A percentile compares a stretch with the other conserved stretches of the same genome.
Evolutionary conservation across 2,888 invertebrate species (phyloP).

Genomic region (Eristalis pertinax): DNA sequence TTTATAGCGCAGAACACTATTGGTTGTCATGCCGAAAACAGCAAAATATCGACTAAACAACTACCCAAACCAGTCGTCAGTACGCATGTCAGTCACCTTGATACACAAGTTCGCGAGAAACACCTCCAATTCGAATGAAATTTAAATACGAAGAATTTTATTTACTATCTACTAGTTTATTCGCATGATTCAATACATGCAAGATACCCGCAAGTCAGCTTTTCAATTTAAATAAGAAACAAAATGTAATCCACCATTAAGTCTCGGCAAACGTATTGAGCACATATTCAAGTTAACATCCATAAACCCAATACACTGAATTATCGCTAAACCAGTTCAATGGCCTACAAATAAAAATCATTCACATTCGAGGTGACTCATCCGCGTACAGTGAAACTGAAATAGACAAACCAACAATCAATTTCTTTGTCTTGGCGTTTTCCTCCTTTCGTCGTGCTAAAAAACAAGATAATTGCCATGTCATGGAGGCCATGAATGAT

Average conservation of each 20-base stretch:
- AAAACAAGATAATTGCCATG: constrained; percentile 20
- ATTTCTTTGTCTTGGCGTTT: constrained; percentile 8
- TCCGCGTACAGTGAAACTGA: constrained; percentile 1
- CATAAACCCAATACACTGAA: neutral
- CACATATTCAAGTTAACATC: neutral
- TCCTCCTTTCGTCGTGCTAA: constrained; percentile 8
- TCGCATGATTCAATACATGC: neutral
- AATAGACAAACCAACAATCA: constrained; percentile 12
- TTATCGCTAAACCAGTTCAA: constrained; percentile 23
- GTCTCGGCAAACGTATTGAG: neutral
- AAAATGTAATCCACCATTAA: neutral
- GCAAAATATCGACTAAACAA: neutral
- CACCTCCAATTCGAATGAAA: neutral
- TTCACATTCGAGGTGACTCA: constrained; percentile 37
- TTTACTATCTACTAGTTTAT: no score
- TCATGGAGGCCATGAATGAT: constrained; percentile 18
- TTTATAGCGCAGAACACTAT: neutral
- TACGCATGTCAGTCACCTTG: neutral
- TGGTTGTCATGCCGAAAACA: neutral
- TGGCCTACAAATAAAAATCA: constrained; percentile 32
- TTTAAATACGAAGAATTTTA: neutral
- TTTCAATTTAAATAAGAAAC: neutral
- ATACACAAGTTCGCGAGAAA: neutral
- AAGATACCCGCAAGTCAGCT: neutral
- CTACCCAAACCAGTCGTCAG: neutral